phyloP scores from a whole-genome alignment of 2,888 invertebrate species.

The Drosophila subquinaria region DNA sequence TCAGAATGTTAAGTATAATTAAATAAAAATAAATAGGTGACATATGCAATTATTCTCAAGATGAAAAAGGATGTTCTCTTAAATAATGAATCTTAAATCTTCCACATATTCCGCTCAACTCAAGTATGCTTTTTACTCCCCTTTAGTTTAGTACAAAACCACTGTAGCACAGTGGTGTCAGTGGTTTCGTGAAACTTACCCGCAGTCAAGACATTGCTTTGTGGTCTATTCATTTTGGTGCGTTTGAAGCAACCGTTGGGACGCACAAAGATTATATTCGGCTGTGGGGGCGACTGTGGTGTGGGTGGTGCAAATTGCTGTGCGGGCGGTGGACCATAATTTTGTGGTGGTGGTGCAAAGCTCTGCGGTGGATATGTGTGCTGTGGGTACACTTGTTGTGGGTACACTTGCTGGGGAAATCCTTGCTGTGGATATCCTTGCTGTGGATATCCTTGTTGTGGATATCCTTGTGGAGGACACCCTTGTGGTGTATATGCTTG shows the following conservation, averaged over 20 bases:
- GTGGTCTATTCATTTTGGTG: conserved; percentile 53
- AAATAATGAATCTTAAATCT: not conserved
- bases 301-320: conserved; percentile 34
- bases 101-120: not conserved
- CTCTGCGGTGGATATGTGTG: conserved; percentile 12
- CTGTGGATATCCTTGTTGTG: conserved; percentile 16
- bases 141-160: not conserved
- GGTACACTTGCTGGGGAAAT: not conserved
- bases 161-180: not conserved
- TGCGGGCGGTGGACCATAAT: conserved; percentile 12
- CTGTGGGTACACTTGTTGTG: conserved; percentile 18
- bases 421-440: conserved; percentile 6
- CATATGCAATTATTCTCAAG: not conserved
- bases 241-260: conserved; percentile 42
- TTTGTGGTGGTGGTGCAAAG: conserved; percentile 16
- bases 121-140: not conserved
- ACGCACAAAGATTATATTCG: conserved; percentile 10
- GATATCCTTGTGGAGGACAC: conserved; percentile 11
- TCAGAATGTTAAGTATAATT: not conserved
- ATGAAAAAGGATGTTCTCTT: not conserved
- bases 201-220: conserved; percentile 44
- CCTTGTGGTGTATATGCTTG: conserved; percentile 1
- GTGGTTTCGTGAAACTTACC: conserved; percentile 43
- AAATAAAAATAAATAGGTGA: not conserved
- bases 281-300: conserved; percentile 23